Base-by-base conservation (phyloP, 2,888 invertebrate species). In the Panopea generosa region DNA sequence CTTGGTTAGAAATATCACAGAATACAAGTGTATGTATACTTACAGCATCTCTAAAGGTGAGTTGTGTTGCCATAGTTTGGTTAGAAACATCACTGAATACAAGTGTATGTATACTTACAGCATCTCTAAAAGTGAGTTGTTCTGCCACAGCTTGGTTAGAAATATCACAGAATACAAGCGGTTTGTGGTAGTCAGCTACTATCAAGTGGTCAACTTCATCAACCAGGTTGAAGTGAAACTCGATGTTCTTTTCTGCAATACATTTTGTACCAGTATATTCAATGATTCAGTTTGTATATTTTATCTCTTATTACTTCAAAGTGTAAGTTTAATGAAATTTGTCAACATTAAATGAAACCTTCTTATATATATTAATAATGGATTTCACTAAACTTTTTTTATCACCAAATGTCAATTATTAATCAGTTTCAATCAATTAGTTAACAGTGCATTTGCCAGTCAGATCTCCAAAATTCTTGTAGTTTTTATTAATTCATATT, bases 41-140 rank as follows among this genome's bases (percentile, higher is more conserved):
- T 92, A 95, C 96, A 94, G 97, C 97, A 94, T 99, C 99, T 96
- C 98, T 98, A 87, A 97, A 95, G 29, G 99, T 99, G 86, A 99
- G 95, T 93, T 99, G 99, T 93, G 99, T 98, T 84, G 99, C 99
- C 94, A 99, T 88, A 20, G 84, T 79, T 40, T 86, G 84, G 71
- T 85, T 87, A 20, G 86, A 71, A 45, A 90, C 89, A 50, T 88
- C 87, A 55, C 77, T 65, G 61, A 89, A 84, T 4, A 75, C 74
- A 20, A 87, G 70, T 14, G 88, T n/a, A n/a, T n/a, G n/a, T n/a
- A n/a, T 20, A 92, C 94, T 93, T 92, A 95, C 96, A 94, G 97
- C 97, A 94, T 99, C 99, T 96, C 98, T 98, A 87, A 97, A 95
- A 29, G 99, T 99, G 86, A 99, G 95, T 93, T 99, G 99, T 93